These are phyloP conservation scores for Bufo gargarizans DNA, from an alignment of 2,113 vertebrate species.

Conservation along the genomic window DNA sequence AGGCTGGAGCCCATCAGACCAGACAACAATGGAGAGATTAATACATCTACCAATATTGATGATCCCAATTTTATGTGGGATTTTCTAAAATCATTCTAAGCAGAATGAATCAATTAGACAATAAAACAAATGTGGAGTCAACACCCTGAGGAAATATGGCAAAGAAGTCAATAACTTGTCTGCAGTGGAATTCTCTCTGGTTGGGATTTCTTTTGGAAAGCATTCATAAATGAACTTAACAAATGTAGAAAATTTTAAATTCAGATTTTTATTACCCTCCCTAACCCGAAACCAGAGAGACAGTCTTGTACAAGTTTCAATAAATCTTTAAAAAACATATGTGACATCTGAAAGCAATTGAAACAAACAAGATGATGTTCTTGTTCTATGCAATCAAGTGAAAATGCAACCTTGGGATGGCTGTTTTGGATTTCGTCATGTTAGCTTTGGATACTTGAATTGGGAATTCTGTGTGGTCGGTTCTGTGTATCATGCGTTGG, in stretches of 20 bases:
- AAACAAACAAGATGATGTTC: slow-evolving; percentile 48
- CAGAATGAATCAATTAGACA: slow-evolving; percentile 52
- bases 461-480: slow-evolving; percentile 15
- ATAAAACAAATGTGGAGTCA: slow-evolving; percentile 45
- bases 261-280: slow-evolving; percentile 34
- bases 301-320: slow-evolving; percentile 12
- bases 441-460: background rate
- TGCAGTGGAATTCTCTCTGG: slow-evolving; percentile 24
- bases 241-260: slow-evolving; percentile 50
- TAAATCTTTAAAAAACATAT: slow-evolving; percentile 36
- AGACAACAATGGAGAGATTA: slow-evolving; percentile 43
- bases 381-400: slow-evolving; percentile 35
- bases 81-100: slow-evolving; percentile 20
- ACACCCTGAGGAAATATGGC: slow-evolving; percentile 56
- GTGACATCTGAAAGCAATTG: slow-evolving; percentile 53
- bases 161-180: slow-evolving; percentile 40
- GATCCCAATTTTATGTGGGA: slow-evolving; percentile 47
- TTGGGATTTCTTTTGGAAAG: slow-evolving; percentile 48
- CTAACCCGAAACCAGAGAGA: slow-evolving; percentile 39
- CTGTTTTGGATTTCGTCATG: slow-evolving; percentile 24
- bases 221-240: slow-evolving; percentile 51
- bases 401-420: slow-evolving; percentile 32
- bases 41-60: slow-evolving; percentile 47
- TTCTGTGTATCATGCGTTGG: background rate
- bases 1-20: slow-evolving; percentile 35